Conservation (phyloP, 2,113 vertebrate genomes). For the Thermophis baileyi region DNA sequence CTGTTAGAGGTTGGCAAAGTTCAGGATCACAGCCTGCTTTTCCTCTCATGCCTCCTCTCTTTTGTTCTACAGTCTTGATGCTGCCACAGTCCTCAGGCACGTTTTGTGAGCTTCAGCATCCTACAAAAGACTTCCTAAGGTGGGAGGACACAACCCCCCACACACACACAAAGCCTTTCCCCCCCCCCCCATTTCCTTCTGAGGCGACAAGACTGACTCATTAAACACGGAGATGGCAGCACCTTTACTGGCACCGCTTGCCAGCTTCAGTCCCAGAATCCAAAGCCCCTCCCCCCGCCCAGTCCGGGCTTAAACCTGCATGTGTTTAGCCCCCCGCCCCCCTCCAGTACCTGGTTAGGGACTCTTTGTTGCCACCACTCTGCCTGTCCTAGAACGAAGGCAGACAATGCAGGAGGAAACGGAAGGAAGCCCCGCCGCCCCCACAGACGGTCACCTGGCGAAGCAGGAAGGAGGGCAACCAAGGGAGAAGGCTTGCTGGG, state of each 20-base stretch:
- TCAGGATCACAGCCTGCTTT: background rate
- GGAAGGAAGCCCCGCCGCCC: background rate
- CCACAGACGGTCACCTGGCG: background rate
- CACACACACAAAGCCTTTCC: background rate
- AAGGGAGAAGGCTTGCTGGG: background rate
- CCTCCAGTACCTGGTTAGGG: background rate
- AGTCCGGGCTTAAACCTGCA: background rate
- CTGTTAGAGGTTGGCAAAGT: background rate
- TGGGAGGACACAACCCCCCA: background rate
- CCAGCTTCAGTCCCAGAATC: background rate
- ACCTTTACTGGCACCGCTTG: background rate
- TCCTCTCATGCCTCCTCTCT: too few relatives aligned
- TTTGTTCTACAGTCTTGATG: too few relatives aligned
- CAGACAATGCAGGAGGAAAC: background rate
- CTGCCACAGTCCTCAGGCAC: background rate
- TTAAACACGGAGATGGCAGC: background rate
- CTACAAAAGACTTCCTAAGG: background rate
- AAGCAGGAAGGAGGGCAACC: background rate
- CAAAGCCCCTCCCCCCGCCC: background rate
- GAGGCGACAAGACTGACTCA: background rate
- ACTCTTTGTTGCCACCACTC: background rate
- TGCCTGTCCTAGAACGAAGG: background rate
- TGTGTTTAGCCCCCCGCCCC: background rate
- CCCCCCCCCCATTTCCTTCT: background rate
- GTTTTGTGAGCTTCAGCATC: background rate